Conservation (phyloP, 2,888 invertebrate genomes). For the Tetragonisca angustula region DNA sequence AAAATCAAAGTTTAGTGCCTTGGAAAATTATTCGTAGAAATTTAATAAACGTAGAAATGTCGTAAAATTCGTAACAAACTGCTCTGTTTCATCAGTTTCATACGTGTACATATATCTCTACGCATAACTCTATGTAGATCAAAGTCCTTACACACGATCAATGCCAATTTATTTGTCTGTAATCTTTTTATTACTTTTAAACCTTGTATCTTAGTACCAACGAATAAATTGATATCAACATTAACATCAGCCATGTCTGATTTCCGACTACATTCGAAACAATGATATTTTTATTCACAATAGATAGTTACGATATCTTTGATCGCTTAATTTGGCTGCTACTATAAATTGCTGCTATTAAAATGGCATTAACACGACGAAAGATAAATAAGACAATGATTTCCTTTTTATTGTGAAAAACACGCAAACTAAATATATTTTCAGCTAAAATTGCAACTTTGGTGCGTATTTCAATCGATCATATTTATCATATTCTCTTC, state of each 20-base stretch:
- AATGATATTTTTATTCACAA: neutral
- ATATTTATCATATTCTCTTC: too few relatives aligned
- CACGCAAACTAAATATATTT: neutral
- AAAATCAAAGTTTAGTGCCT: neutral
- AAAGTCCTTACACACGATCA: neutral
- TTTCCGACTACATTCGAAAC: neutral
- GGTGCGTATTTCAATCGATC: neutral
- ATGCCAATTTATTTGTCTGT: neutral
- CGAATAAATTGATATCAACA: neutral
- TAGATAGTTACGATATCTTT: neutral
- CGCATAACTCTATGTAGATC: neutral
- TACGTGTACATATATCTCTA: neutral
- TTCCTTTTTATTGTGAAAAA: neutral
- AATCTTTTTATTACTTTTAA: neutral
- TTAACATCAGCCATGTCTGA: neutral
- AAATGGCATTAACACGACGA: too few relatives aligned
- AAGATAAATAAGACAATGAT: too few relatives aligned
- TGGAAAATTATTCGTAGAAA: constrained; percentile 10
- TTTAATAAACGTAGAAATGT: constrained; percentile 21
- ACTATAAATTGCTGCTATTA: neutral
- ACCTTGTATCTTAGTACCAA: too few relatives aligned
- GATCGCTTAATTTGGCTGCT: neutral
- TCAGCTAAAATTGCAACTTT: neutral
- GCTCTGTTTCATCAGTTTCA: constrained; percentile 5
- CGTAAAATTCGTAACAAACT: constrained; percentile 7